Conservation (phyloP, 2,797 vertebrate species). For the Gila robusta region DNA sequence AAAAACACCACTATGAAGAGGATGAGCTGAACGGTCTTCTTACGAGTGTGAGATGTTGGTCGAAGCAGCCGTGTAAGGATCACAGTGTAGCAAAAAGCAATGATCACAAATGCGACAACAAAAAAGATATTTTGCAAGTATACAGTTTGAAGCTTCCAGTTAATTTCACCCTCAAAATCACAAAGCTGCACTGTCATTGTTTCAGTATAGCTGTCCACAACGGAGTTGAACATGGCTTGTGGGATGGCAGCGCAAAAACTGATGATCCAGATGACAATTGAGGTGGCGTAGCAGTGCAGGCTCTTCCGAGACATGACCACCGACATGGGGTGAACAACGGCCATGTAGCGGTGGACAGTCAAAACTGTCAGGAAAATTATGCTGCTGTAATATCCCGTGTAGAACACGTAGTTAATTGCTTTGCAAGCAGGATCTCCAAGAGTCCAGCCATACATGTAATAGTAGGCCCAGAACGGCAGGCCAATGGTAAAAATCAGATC, state of each 20-base stretch:
- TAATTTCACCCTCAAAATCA: conserved; percentile 48
- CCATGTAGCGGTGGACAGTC: conserved; percentile 87
- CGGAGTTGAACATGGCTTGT: conserved; percentile 72
- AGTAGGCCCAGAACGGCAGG: conserved; percentile 86
- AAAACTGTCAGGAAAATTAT: conserved; percentile 88
- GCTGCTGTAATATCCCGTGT: conserved; percentile 89
- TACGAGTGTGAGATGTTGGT: conserved; percentile 78
- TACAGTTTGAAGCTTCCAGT: conserved; percentile 71
- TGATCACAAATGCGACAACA: conserved; percentile 77
- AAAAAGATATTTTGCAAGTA: conserved; percentile 88
- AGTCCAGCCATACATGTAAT: conserved; percentile 79
- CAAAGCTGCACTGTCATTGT: conserved; percentile 63
- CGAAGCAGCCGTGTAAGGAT: conserved; percentile 84
- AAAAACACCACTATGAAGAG: conserved; percentile 86
- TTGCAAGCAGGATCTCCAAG: conserved; percentile 85
- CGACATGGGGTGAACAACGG: conserved; percentile 86
- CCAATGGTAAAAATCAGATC: conserved; percentile 88
- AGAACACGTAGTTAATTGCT: conserved; percentile 82
- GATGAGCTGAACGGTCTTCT: conserved; percentile 89
- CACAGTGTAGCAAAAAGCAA: conserved; percentile 86
- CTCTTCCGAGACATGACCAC: conserved; percentile 73
- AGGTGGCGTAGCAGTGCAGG: conserved; percentile 67
- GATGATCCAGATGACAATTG: conserved; percentile 78
- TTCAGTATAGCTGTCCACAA: accelerated
- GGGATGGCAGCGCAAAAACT: conserved; percentile 81